phyloP scores from a whole-genome alignment of 2,113 vertebrate species.

The Centrocercus urophasianus region DNA sequence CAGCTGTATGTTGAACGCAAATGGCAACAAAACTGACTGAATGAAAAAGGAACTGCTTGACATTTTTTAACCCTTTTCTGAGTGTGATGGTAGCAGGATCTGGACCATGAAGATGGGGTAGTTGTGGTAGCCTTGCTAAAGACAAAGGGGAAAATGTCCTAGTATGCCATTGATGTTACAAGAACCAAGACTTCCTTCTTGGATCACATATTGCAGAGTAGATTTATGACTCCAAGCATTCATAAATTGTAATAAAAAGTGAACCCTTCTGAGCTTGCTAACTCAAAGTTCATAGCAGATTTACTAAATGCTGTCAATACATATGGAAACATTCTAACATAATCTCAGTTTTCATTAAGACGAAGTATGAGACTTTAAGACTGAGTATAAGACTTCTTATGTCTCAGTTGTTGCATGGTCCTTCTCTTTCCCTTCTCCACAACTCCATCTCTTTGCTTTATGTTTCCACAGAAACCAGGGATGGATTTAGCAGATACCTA shows the following conservation, averaged over 20 bases:
- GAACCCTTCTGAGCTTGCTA: not conserved
- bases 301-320: not conserved
- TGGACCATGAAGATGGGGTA: not conserved
- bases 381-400: not conserved
- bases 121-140: not conserved
- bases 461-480: conserved; percentile 89
- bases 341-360: not conserved
- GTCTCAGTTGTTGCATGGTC: not conserved
- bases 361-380: not conserved
- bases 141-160: not conserved
- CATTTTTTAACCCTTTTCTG: not conserved
- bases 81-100: not conserved
- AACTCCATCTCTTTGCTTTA: not conserved
- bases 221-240: not conserved
- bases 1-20: not conserved
- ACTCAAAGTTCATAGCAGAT: not conserved
- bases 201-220: not conserved
- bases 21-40: not conserved
- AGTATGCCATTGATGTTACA: not conserved
- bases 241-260: not conserved
- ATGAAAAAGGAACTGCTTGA: not conserved
- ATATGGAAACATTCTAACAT: not conserved
- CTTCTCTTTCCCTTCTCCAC: not conserved
- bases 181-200: not conserved
- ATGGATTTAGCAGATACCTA: conserved; percentile 96